phyloP scores from a whole-genome alignment of 2,797 vertebrate species.

The Chaenodraco wilsoni region DNA sequence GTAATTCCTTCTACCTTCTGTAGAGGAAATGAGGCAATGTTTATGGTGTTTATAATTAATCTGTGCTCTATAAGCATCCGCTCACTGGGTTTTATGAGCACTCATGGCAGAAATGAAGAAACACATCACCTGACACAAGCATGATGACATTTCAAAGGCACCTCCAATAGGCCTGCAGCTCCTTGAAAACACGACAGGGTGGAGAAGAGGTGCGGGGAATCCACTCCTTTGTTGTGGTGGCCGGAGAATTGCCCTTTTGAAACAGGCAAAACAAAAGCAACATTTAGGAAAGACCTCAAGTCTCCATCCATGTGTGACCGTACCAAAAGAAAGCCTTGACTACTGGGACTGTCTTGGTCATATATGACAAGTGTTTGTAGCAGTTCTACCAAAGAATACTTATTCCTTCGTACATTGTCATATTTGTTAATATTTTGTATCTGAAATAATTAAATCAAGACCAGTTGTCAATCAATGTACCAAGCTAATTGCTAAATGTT shows the following conservation, averaged over 20 bases:
- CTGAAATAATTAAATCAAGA: neutral
- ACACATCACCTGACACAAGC: conserved; percentile 31
- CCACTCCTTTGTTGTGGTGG: neutral
- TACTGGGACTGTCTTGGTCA: neutral
- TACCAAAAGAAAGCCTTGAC: neutral
- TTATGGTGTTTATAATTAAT: conserved; percentile 57
- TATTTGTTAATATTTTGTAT: neutral
- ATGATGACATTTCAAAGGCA: conserved; percentile 15
- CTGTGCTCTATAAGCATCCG: conserved; percentile 17
- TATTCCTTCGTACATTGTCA: neutral
- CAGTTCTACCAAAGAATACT: neutral
- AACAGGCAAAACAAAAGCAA: neutral
- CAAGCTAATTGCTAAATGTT: neutral
- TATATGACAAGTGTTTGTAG: neutral
- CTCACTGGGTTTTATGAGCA: conserved; percentile 46
- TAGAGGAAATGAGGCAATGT: conserved; percentile 33
- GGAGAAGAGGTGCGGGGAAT: neutral
- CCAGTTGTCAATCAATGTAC: neutral
- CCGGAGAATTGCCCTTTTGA: conserved; percentile 1
- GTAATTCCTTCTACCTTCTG: conserved; percentile 37
- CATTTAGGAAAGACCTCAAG: neutral
- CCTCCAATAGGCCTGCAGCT: neutral
- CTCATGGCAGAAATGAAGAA: conserved; percentile 26
- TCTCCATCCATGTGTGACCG: neutral
- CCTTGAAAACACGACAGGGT: neutral